Evolutionary conservation across 2,113 vertebrate species (phyloP).

Genomic region (Saccopteryx leptura): DNA sequence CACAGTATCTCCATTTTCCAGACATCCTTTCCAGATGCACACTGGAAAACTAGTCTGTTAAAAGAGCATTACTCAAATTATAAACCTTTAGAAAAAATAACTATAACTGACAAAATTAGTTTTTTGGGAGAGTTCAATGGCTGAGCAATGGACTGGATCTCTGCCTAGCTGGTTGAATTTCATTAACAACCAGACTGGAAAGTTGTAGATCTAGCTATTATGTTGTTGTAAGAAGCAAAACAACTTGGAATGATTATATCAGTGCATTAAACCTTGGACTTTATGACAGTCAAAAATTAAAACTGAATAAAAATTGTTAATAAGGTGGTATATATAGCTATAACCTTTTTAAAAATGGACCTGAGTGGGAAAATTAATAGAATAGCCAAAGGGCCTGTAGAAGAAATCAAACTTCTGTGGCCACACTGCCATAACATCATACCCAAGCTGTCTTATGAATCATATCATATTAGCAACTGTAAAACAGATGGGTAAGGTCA

Average conservation of each 20-base stretch:
- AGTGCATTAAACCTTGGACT: slow-evolving; percentile 25
- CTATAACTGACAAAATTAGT: slow-evolving; percentile 53
- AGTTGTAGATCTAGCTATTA: neutral
- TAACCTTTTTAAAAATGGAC: neutral
- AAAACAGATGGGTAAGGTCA: neutral
- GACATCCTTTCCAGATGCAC: slow-evolving; percentile 25
- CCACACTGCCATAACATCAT: neutral
- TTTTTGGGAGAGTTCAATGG: slow-evolving; percentile 14
- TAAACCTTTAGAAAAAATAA: slow-evolving; percentile 60
- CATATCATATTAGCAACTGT: neutral
- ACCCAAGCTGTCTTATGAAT: slow-evolving; percentile 46
- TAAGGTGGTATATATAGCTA: neutral
- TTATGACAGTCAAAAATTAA: slow-evolving; percentile 53
- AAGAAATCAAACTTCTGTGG: slow-evolving; percentile 55
- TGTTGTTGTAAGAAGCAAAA: slow-evolving; percentile 25
- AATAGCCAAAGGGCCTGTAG: slow-evolving; percentile 34
- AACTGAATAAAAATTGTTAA: slow-evolving; percentile 34
- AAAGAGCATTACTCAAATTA: slow-evolving; percentile 61
- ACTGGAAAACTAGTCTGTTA: slow-evolving; percentile 55
- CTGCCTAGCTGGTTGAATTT: slow-evolving; percentile 44
- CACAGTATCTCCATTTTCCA: slow-evolving; percentile 67
- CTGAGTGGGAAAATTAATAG: neutral
- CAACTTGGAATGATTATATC: slow-evolving; percentile 46
- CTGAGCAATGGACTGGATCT: slow-evolving; percentile 36
- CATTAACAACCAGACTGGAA: slow-evolving; percentile 31